Evolutionary conservation across 2,797 vertebrate genomes (phyloP).

Genomic region (Amblyraja radiata): DNA sequence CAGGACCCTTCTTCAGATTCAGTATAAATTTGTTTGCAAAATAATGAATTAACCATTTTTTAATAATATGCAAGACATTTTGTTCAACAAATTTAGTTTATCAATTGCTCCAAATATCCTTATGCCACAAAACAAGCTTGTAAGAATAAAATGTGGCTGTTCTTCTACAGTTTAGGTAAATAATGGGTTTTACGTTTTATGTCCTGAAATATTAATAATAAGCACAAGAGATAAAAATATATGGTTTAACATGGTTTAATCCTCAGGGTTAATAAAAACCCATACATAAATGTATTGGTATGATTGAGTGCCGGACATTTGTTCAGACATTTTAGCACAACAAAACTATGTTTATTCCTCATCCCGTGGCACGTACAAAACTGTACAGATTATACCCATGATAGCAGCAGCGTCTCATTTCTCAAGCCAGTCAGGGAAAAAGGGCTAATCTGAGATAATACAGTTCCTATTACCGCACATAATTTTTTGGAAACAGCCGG

Average conservation of each 20-base stretch:
- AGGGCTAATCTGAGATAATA: not conserved
- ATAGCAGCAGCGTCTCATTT: not conserved
- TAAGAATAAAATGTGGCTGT: not conserved
- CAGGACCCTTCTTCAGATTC: too few relatives aligned
- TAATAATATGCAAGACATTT: not conserved
- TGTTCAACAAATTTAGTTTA: not conserved
- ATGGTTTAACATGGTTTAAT: not conserved
- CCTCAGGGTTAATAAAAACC: not conserved
- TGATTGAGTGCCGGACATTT: not conserved
- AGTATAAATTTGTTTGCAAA: too few relatives aligned
- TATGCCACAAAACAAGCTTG: not conserved
- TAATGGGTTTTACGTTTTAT: not conserved
- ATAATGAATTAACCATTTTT: not conserved
- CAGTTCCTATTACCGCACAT: constrained; percentile 58
- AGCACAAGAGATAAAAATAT: not conserved
- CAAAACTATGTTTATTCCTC: not conserved
- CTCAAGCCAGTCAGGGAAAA: not conserved
- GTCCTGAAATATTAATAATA: not conserved
- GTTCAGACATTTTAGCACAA: not conserved
- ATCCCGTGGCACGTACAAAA: too few relatives aligned
- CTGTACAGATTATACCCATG: not conserved
- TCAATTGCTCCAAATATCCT: not conserved
- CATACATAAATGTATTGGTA: not conserved
- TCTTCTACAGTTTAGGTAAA: not conserved
- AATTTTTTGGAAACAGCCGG: constrained; percentile 85